These are phyloP conservation scores for Macrostomum cliftonense DNA, from an alignment of 2,888 invertebrate genomes.

Conservation along the genomic window DNA sequence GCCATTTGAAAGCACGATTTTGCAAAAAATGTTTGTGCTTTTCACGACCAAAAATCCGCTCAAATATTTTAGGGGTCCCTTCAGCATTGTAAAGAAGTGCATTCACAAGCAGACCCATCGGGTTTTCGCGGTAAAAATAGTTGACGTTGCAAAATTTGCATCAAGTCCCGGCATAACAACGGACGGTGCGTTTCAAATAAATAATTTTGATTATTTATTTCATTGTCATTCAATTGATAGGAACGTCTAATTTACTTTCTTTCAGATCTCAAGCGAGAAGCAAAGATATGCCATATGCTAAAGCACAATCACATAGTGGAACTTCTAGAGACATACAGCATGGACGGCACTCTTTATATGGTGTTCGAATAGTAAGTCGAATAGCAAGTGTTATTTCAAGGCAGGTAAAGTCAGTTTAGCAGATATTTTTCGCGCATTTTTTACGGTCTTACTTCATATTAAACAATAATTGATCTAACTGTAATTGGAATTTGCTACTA, in stretches of 20 bases:
- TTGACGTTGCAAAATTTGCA: constrained; percentile 89
- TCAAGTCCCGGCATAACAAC: constrained; percentile 86
- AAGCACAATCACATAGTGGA: constrained; percentile 98
- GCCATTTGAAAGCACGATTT: too few species aligned
- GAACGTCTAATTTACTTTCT: too few species aligned
- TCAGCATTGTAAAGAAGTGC: constrained; percentile 82
- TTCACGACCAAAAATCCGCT: too few species aligned
- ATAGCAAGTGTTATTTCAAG: too few species aligned
- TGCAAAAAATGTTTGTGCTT: too few species aligned
- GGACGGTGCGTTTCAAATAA: constrained; percentile 50
- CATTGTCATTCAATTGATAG: too few species aligned
- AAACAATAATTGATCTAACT: too few species aligned
- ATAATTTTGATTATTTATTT: too few species aligned
- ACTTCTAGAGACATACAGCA: constrained; percentile 87
- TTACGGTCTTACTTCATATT: too few species aligned
- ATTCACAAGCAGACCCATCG: constrained; percentile 79
- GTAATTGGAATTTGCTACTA: too few species aligned
- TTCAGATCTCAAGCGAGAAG: constrained; percentile 84
- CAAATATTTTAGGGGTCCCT: constrained; percentile 75
- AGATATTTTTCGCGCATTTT: too few species aligned
- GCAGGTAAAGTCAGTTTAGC: too few species aligned
- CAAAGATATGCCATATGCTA: constrained; percentile 76
- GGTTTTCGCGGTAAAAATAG: constrained; percentile 92
- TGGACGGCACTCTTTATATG: constrained; percentile 96
- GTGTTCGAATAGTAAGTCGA: constrained; percentile 90